Percentiles rank a stretch among this genome's conserved stretches.
These are phyloP conservation scores for Erethizon dorsatum DNA, from an alignment of 2,797 vertebrate species.

Conservation along the genomic window DNA sequence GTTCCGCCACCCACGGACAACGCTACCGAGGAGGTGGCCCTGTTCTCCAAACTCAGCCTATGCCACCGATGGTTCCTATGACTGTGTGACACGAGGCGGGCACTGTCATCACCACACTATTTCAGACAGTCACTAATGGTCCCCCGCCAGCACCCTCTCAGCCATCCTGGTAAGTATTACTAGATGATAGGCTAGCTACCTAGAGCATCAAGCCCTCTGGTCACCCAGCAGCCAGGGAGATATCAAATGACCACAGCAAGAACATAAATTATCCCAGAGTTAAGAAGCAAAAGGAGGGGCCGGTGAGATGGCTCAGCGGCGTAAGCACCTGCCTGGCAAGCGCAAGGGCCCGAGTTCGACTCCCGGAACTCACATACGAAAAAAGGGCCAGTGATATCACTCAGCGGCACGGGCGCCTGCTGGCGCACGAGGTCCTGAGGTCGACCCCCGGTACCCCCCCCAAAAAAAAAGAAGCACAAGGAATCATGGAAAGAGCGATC, in stretches of 20 bases:
- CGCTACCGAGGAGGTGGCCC: neutral
- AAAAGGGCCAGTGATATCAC: no score
- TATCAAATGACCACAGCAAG: conserved; percentile 1
- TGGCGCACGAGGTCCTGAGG: no score
- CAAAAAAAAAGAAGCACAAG: neutral
- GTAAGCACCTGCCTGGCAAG: no score
- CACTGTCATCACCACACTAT: neutral
- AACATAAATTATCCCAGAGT: neutral
- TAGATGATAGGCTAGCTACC: neutral
- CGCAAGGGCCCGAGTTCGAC: no score
- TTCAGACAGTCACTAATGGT: neutral
- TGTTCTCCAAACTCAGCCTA: neutral
- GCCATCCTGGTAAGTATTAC: neutral
- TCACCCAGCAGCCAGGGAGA: neutral
- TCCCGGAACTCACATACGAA: no score
- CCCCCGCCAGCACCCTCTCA: neutral
- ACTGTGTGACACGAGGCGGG: neutral
- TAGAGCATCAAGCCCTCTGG: neutral
- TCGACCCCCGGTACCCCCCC: no score
- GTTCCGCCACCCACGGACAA: neutral
- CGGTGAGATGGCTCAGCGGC: no score
- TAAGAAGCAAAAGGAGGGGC: conserved; percentile 2
- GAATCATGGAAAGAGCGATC: neutral
- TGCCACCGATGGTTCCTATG: neutral
- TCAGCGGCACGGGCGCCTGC: no score